Conservation (phyloP, 23 tunicate genomes). For the Corella eumyota region DNA sequence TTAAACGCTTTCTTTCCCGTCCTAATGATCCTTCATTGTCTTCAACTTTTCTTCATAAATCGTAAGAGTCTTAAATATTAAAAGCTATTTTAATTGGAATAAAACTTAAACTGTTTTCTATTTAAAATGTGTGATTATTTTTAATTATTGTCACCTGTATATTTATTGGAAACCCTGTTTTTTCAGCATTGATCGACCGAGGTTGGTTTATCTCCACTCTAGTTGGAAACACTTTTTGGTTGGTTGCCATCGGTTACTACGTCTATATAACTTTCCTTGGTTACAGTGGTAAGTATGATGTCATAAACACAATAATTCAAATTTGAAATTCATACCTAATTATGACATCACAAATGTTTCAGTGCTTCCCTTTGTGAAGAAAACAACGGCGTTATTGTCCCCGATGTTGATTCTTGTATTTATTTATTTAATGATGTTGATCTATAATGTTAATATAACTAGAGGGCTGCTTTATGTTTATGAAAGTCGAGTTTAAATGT, state of each 20-base stretch:
- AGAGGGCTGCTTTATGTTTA: conserved; percentile 81
- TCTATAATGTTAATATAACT: conserved; percentile 65
- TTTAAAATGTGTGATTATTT: too few species aligned
- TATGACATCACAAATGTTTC: conserved; percentile 7
- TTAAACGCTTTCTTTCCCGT: conserved; percentile 98
- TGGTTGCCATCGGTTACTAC: conserved; percentile 89
- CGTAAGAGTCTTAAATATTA: conserved; percentile 24
- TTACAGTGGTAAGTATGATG: conserved; percentile 65
- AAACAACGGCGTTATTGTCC: conserved; percentile 65
- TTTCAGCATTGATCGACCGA: conserved; percentile 58
- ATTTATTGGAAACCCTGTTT: too few species aligned
- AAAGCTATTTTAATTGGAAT: neutral
- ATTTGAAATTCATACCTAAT: neutral
- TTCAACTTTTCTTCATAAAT: conserved; percentile 80
- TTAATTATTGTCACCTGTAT: too few species aligned
- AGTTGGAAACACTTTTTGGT: conserved; percentile 97
- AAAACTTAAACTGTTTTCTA: neutral
- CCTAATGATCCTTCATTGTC: conserved; percentile 89
- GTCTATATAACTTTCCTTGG: conserved; percentile 94
- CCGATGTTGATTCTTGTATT: conserved; percentile 49
- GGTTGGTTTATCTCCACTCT: conserved; percentile 48
- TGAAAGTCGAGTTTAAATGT: conserved; percentile 64
- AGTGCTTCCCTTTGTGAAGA: conserved; percentile 93
- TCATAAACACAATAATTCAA: neutral
- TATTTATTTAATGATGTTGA: conserved; percentile 54